These are phyloP conservation scores for Podarcis siculus DNA, from an alignment of 2,797 vertebrate genomes.

Conservation along the genomic window DNA sequence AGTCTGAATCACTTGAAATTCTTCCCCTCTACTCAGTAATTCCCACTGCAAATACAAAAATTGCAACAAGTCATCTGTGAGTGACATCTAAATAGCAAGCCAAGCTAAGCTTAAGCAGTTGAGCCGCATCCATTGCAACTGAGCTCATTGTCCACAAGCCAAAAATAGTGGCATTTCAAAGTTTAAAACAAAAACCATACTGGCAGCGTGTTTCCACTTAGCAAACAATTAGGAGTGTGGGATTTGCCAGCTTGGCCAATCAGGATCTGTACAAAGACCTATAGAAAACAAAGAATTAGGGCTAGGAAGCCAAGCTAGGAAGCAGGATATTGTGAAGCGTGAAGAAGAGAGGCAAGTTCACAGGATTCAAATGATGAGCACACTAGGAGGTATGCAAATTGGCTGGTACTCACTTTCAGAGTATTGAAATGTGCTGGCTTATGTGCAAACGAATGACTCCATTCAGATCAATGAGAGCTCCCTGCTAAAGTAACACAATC, in stretches of 20 bases:
- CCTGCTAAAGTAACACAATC: constrained; percentile 44
- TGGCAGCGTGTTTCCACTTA: constrained; percentile 34
- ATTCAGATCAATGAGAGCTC: constrained; percentile 46
- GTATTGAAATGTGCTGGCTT: constrained; percentile 34
- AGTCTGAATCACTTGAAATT: no score
- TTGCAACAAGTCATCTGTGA: constrained; percentile 5
- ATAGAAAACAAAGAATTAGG: background rate
- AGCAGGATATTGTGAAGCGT: background rate
- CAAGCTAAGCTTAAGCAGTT: background rate
- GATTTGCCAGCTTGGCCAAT: constrained; percentile 47
- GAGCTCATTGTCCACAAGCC: constrained; percentile 31
- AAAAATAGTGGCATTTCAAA: background rate
- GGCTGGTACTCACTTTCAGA: constrained; percentile 41
- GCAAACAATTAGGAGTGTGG: constrained; percentile 13
- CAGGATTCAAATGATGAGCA: constrained; percentile 25
- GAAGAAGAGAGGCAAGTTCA: constrained; percentile 13
- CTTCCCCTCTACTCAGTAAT: no score
- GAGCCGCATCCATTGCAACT: background rate
- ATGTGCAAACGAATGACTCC: constrained; percentile 53
- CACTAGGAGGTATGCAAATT: constrained; percentile 55
- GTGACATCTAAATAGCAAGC: constrained; percentile 39
- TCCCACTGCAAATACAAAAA: background rate
- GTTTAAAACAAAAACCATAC: constrained; percentile 11
- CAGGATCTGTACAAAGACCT: constrained; percentile 23
- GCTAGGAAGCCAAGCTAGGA: background rate